These are phyloP conservation scores for Eutolmus rufibarbis DNA, from an alignment of 2,888 invertebrate genomes.

Conservation along the genomic window DNA sequence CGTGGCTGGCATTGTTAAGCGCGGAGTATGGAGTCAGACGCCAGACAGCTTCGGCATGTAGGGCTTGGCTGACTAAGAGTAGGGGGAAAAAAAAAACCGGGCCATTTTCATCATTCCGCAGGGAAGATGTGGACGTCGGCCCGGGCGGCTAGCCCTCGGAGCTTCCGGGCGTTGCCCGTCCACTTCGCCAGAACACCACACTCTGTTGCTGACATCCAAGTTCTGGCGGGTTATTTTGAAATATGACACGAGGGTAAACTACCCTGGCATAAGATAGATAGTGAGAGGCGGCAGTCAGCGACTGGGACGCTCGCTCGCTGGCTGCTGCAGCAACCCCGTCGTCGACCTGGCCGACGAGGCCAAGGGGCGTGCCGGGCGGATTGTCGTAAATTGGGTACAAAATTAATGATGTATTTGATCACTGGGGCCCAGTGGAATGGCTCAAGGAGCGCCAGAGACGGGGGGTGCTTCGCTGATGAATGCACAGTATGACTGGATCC, in stretches of 20 bases:
- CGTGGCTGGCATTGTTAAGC: constrained; percentile 49
- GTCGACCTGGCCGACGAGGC: not conserved
- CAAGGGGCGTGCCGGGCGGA: not conserved
- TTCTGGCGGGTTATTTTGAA: constrained; percentile 12
- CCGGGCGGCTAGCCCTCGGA: not conserved
- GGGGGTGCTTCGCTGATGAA: not conserved
- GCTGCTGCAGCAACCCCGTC: not conserved
- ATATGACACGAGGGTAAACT: constrained; percentile 34
- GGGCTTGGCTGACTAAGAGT: not conserved
- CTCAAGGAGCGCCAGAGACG: not conserved
- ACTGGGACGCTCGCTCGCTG: not conserved
- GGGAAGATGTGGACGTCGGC: not conserved
- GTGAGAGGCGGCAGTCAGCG: not conserved
- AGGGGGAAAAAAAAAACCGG: not conserved
- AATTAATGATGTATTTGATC: constrained; percentile 40
- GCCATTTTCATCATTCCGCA: not conserved
- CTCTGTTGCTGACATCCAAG: constrained; percentile 2
- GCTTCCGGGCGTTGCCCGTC: not conserved
- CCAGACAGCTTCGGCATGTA: not conserved
- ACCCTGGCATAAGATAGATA: constrained; percentile 25
- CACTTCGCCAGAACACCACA: not conserved
- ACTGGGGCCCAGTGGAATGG: not conserved
- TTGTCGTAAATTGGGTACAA: constrained; percentile 36
- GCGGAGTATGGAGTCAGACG: not conserved
- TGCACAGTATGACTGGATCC: not conserved